Base-by-base conservation (phyloP, 2,113 vertebrate genomes). In the Macrotus californicus region DNA sequence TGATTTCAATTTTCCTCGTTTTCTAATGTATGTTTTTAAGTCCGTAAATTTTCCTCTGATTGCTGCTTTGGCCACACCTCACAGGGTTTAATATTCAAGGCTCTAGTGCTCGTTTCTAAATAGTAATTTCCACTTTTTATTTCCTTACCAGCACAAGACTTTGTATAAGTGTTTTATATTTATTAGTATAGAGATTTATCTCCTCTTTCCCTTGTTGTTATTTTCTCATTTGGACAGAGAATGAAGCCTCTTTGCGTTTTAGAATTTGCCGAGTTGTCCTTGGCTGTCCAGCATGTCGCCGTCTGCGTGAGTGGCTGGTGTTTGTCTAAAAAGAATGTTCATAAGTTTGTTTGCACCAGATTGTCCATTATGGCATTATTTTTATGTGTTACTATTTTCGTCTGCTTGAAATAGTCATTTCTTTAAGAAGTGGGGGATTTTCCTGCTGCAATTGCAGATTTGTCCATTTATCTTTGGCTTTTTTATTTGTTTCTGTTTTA, bases 41-140 rank as follows among this genome's bases (percentile, higher is more conserved):
- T 95, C 87, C 96, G 97, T 96, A 97, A 96, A 96, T 96, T 97
- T 96, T 87, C 95, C 96, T 96, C 95, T 96, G 90, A 96, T 97
- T 92, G 77, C 72, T 90, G 67, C 84, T 92, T 97, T 96, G 90
- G 95, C 94, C 85, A 96, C 95, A 96, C 96, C 75, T 96, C 94
- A 95, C 29, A 72, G 94, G 85, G 96, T 96, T 96, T 97, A 97
- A 92, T 97, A 96, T 93, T 93, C 95, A 94, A 97, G 87, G 94
- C 94, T 92, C 94, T 91, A 54, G 54, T 94, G 95, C 84, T 93
- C 96, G 84, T 94, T 96, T 95, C 70, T 96, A 97, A 96, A 92
- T 88, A 93, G 75, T 81, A 92, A 96, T 95, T 94, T 95, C 80
- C 72, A 96, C 93, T 97, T 96, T 92, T 96, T 94, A 96, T 97